These are phyloP conservation scores for Scaptomyza graminum DNA, from an alignment of 1,140 invertebrate species.

Conservation along the genomic window DNA sequence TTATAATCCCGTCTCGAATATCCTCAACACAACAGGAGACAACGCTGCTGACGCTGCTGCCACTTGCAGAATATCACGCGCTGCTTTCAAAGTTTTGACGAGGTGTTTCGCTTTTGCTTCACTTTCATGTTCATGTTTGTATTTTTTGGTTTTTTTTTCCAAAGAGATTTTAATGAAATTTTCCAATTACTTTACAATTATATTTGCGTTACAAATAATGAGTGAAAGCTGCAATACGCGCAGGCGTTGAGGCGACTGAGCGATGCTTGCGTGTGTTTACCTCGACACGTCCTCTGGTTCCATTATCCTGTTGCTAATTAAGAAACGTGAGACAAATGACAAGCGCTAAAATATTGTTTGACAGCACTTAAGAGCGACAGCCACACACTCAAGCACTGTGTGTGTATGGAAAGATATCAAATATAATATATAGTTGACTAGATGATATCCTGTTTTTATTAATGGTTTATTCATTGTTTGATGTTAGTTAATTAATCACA, in stretches of 20 bases:
- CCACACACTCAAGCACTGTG: slow-evolving; percentile 11
- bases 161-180: slow-evolving; percentile 67
- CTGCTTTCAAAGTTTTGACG: slow-evolving; percentile 26
- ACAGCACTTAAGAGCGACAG: slow-evolving; percentile 16
- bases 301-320: slow-evolving; percentile 78
- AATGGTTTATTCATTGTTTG: no score
- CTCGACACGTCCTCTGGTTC: slow-evolving; percentile 61
- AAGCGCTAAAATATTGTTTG: slow-evolving; percentile 67
- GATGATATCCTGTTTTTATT: not conserved
- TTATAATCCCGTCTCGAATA: slow-evolving; percentile 74
- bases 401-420: not conserved
- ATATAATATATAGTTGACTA: not conserved
- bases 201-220: slow-evolving; percentile 60
- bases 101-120: slow-evolving; percentile 7
- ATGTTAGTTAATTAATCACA: no score
- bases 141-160: not conserved
- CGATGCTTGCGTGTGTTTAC: slow-evolving; percentile 48
- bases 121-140: not conserved
- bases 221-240: slow-evolving; percentile 27
- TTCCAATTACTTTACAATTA: slow-evolving; percentile 79
- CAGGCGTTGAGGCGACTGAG: slow-evolving; percentile 12
- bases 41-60: no score
- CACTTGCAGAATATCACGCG: slow-evolving; percentile 8
- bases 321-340: slow-evolving; percentile 81
- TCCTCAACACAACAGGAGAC: slow-evolving; percentile 9